These are phyloP conservation scores for Cordylochernes scorpioides DNA, from an alignment of 2,888 invertebrate species.

Conservation along the genomic window DNA sequence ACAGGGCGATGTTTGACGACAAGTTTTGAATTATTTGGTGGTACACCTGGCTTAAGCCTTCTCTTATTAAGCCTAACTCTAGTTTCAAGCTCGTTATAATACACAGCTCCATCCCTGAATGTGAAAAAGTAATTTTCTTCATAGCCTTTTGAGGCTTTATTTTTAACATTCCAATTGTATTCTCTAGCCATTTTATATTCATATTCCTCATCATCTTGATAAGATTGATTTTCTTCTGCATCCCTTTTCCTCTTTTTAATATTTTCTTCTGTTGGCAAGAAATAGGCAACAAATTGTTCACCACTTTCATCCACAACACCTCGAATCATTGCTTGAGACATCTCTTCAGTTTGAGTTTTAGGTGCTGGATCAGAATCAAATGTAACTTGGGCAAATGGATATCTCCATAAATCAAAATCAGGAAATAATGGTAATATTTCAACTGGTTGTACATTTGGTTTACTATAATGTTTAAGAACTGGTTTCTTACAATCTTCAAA, in stretches of 20 bases:
- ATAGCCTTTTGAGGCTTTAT: slow-evolving; percentile 74
- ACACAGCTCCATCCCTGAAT: slow-evolving; percentile 61
- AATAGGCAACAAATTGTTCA: slow-evolving; percentile 96
- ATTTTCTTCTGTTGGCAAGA: slow-evolving; percentile 78
- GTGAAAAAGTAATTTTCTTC: slow-evolving; percentile 94
- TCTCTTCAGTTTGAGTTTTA: slow-evolving; percentile 37
- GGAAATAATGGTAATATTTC: slow-evolving; percentile 70
- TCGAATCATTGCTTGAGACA: slow-evolving; percentile 94
- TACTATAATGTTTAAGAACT: slow-evolving; percentile 61
- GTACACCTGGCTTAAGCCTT: slow-evolving; percentile 44
- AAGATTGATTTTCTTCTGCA: slow-evolving; percentile 41
- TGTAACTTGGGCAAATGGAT: slow-evolving; percentile 83
- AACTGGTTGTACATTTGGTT: slow-evolving; percentile 71
- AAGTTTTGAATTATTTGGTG: slow-evolving; percentile 43
- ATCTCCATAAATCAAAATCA: slow-evolving; percentile 85
- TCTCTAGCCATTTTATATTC: slow-evolving; percentile 92
- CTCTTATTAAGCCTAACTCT: slow-evolving; percentile 66
- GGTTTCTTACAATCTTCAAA: slow-evolving; percentile 64
- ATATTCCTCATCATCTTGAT: slow-evolving; percentile 68
- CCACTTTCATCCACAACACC: slow-evolving; percentile 99
- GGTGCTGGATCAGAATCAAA: slow-evolving; percentile 96
- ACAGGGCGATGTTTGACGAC: slow-evolving; percentile 71
- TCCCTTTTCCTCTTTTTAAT: slow-evolving; percentile 63
- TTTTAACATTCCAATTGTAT: slow-evolving; percentile 98
- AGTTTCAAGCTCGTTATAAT: slow-evolving; percentile 27